Evolutionary conservation across 2,888 invertebrate genomes (phyloP), one percentile per base, ranked within the genome.

Genomic region (Chymomyza amoena): DNA sequence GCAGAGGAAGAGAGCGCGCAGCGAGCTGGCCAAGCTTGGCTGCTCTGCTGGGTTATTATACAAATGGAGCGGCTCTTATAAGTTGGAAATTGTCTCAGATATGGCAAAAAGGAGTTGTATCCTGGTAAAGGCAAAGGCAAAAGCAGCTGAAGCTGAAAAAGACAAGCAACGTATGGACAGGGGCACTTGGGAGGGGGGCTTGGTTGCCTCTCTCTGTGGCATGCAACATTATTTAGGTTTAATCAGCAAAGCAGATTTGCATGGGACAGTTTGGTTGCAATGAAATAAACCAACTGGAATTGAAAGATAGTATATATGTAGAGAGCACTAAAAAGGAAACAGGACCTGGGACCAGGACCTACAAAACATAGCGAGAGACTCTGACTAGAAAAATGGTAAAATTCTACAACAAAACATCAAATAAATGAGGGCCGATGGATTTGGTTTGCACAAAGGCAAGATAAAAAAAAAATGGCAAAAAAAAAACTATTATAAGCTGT

Each of bases 201-300:
- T 32, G 32, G 7, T 2, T 32, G 32, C 32, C 32, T 32, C 3
- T 28, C 75, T 73, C 45, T 64, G 60, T 63, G 68, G 61, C 67
- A 70, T 63, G 74, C 79, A 74, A 81, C 82, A 82, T 83, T 83
- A 83, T 83, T 83, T 82, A 79, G 82, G 84, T 85, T 85, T 84
- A 84, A 84, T 84, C 84, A 84, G 84, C 74, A 84, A 80, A 80
- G 76, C 79, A 82, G 85, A 84, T 84, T 85, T 84, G 79, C 84
- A 84, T 84, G 76, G 75, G 73, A 82, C 81, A 73, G 75, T 73
- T 68, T 72, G 74, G 74, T 66, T 72, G 74, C 73, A 79, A 76
- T 84, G 84, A 79, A 84, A 76, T 81, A 84, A 84, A 80, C 85
- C 84, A 80, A 84, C 75, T 83, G 84, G 84, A 84, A 83, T 54